Conservation (phyloP, 1,140 invertebrate genomes). For the Phocides pigmalion region DNA sequence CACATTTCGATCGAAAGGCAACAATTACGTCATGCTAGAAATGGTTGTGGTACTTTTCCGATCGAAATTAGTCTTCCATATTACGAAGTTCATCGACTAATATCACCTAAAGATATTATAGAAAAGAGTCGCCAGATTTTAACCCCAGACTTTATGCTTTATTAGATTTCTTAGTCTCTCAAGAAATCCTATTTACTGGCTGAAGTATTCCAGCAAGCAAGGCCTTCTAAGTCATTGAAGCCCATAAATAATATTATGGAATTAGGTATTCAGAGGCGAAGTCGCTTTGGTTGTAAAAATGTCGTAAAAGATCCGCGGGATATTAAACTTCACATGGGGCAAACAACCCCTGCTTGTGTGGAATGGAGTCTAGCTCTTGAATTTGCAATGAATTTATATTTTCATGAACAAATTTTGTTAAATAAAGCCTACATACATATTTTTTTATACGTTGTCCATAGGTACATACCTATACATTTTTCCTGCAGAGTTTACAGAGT, state of each 20-base stretch:
- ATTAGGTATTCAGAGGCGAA: constrained; percentile 16
- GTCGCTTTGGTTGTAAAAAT: constrained; percentile 18
- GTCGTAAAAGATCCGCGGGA: constrained; percentile 16
- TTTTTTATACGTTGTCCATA: too few relatives aligned
- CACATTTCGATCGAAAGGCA: too few relatives aligned
- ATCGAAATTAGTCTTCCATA: too few relatives aligned
- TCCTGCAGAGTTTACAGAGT: too few relatives aligned
- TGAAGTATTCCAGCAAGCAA: neutral
- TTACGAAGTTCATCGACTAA: too few relatives aligned
- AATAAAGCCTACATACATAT: too few relatives aligned
- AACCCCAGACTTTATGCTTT: too few relatives aligned
- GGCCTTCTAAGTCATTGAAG: neutral
- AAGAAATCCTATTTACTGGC: neutral
- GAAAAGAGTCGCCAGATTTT: too few relatives aligned
- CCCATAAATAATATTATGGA: constrained; percentile 7
- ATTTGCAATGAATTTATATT: constrained; percentile 18
- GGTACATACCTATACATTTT: too few relatives aligned
- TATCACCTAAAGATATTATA: too few relatives aligned
- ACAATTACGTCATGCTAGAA: too few relatives aligned
- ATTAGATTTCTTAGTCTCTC: neutral
- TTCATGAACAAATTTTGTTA: constrained; percentile 2
- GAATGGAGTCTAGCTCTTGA: constrained; percentile 2
- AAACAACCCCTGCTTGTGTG: constrained; percentile 21
- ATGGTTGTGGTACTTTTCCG: too few relatives aligned
- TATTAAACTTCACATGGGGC: constrained; percentile 28